phyloP scores from a whole-genome alignment of 2,113 vertebrate species.

The Chroicocephalus ridibundus region DNA sequence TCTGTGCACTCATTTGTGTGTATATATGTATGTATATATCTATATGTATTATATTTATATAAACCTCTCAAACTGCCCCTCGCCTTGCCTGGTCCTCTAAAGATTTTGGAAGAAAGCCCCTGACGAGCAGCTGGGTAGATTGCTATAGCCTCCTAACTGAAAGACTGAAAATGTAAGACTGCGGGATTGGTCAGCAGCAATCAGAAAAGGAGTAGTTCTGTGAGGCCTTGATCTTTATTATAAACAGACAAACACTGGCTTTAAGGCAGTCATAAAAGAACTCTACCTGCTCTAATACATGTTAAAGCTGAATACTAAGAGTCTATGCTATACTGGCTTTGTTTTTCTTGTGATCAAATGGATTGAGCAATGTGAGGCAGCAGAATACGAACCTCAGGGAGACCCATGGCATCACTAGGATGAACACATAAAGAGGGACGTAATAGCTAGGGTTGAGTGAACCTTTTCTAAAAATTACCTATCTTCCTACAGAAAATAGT shows the following conservation, averaged over 20 bases:
- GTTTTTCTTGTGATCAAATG: background rate
- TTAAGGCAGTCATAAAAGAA: background rate
- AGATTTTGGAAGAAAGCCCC: background rate
- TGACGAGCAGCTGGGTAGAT: background rate
- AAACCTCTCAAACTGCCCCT: background rate
- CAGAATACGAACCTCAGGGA: background rate
- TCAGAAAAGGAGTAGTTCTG: background rate
- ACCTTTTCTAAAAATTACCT: background rate
- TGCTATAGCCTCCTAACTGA: background rate
- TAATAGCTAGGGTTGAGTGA: background rate
- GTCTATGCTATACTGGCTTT: fast-evolving
- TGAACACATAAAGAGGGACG: background rate
- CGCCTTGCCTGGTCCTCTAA: background rate
- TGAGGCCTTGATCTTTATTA: background rate
- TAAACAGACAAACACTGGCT: background rate
- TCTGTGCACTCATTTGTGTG: background rate
- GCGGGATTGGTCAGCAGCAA: background rate
- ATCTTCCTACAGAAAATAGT: background rate
- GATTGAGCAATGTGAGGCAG: background rate
- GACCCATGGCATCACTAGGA: background rate
- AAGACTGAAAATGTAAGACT: background rate
- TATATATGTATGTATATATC: background rate
- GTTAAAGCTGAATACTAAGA: background rate
- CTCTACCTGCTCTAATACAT: background rate
- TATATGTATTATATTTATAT: background rate